Conservation (phyloP, 2,888 invertebrate species). For the Asteroscopus sphinx region DNA sequence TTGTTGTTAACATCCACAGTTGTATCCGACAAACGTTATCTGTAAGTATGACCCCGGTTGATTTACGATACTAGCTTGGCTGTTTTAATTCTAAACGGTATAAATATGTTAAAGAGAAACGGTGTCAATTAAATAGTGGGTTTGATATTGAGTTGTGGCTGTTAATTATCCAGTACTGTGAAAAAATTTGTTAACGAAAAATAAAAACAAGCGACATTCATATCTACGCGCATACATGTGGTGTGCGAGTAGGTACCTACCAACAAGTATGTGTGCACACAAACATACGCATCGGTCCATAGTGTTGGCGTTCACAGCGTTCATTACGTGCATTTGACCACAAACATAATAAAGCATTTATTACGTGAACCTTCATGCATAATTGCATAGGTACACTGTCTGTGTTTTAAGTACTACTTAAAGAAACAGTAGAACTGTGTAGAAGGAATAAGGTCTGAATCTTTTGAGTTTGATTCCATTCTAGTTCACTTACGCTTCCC, state of each 20-base stretch:
- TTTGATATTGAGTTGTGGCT: constrained; percentile 27
- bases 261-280: constrained; percentile 52
- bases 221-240: constrained; percentile 52
- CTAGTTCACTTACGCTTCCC: constrained; percentile 36
- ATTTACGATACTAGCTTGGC: constrained; percentile 83
- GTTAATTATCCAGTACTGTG: constrained; percentile 35
- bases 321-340: constrained; percentile 58
- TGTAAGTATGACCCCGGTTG: constrained; percentile 89
- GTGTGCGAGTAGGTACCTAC: constrained; percentile 43
- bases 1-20: constrained; percentile 83
- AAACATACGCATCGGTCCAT: constrained; percentile 45
- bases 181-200: constrained; percentile 45
- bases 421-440: constrained; percentile 20
- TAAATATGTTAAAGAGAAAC: constrained; percentile 35
- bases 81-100: constrained; percentile 67
- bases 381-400: constrained; percentile 56
- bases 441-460: constrained; percentile 19
- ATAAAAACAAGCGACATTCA: constrained; percentile 60
- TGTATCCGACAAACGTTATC: constrained; percentile 82
- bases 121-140: constrained; percentile 20
- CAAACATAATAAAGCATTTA: constrained; percentile 64
- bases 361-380: constrained; percentile 64
- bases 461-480: constrained; percentile 36
- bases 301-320: constrained; percentile 56
- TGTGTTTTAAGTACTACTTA: constrained; percentile 2